Percentiles rank a stretch among this genome's conserved stretches.
Conservation (phyloP, 2,113 vertebrate species). For the Forbesichthys agassizii region DNA sequence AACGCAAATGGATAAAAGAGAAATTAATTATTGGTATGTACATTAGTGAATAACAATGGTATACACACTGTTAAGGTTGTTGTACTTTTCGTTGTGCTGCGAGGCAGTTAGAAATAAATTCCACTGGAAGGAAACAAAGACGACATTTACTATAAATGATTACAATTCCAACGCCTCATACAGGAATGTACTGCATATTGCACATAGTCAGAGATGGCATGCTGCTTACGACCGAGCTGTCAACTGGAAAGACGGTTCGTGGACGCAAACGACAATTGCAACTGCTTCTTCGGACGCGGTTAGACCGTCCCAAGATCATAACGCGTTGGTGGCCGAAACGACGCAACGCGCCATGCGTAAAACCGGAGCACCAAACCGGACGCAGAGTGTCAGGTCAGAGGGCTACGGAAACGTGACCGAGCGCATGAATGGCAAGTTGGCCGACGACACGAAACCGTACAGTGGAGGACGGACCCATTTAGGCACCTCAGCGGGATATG, state of each 20-base stretch:
- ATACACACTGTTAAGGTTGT: slow-evolving; percentile 15
- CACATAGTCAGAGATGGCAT: slow-evolving; percentile 30
- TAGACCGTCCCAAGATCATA: neutral
- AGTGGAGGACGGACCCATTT: neutral
- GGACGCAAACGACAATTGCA: neutral
- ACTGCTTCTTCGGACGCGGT: neutral
- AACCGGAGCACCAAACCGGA: slow-evolving; percentile 7
- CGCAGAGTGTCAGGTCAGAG: too few species aligned
- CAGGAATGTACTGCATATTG: slow-evolving; percentile 15
- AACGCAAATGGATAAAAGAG: slow-evolving; percentile 32
- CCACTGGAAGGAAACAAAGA: slow-evolving; percentile 30
- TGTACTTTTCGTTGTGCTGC: slow-evolving; percentile 56
- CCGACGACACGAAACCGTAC: slow-evolving; percentile 6
- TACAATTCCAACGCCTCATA: slow-evolving; percentile 30
- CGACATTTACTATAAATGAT: slow-evolving; percentile 27
- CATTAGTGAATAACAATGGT: slow-evolving; percentile 45
- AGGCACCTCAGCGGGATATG: neutral
- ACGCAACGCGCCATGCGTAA: slow-evolving; percentile 29
- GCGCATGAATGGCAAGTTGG: slow-evolving; percentile 14
- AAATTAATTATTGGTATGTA: neutral
- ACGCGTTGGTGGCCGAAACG: too few species aligned
- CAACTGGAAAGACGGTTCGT: neutral
- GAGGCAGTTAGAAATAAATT: slow-evolving; percentile 29
- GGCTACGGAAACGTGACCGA: neutral
- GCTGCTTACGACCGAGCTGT: neutral